phyloP scores from a whole-genome alignment of 2,797 vertebrate species.

The Brachyalestes nurse region DNA sequence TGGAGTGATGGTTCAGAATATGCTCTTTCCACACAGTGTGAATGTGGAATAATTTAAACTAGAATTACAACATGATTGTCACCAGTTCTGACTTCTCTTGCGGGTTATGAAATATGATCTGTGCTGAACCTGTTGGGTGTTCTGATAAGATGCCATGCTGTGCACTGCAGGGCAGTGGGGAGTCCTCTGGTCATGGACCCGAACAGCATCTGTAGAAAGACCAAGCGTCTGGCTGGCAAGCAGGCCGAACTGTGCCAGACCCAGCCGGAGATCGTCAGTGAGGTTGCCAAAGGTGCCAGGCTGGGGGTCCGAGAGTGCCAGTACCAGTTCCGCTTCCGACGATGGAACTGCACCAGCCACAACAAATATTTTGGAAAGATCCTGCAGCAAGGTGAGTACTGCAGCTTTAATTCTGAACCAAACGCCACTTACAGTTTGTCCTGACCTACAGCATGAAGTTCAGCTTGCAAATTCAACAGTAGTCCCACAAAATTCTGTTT shows the following conservation, averaged over 20 bases:
- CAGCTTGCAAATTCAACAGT: background rate
- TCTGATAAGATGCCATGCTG: slow-evolving; percentile 37
- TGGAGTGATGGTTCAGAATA: too few species aligned
- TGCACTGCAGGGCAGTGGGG: slow-evolving; percentile 90
- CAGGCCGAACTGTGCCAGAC: slow-evolving; percentile 96
- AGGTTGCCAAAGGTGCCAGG: slow-evolving; percentile 93
- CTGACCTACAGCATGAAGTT: background rate
- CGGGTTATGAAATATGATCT: too few species aligned
- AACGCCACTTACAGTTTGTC: background rate
- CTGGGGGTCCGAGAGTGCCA: slow-evolving; percentile 95
- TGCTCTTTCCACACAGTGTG: too few species aligned
- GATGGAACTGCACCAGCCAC: slow-evolving; percentile 99
- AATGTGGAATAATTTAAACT: too few species aligned
- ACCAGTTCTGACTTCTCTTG: too few species aligned
- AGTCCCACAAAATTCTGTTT: background rate
- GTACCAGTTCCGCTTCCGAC: slow-evolving; percentile 95
- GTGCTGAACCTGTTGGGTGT: slow-evolving; percentile 1
- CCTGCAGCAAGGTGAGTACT: slow-evolving; percentile 92
- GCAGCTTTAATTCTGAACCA: background rate
- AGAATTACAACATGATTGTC: too few species aligned
- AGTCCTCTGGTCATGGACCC: slow-evolving; percentile 99
- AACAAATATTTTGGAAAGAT: slow-evolving; percentile 98
- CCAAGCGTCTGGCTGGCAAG: slow-evolving; percentile 90
- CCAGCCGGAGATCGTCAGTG: slow-evolving; percentile 94
- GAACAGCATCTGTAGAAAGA: slow-evolving; percentile 98